Evolutionary conservation across 2,797 vertebrate species (phyloP), one percentile per base, ranked within the genome.

Genomic region (Eremophila alpestris): DNA sequence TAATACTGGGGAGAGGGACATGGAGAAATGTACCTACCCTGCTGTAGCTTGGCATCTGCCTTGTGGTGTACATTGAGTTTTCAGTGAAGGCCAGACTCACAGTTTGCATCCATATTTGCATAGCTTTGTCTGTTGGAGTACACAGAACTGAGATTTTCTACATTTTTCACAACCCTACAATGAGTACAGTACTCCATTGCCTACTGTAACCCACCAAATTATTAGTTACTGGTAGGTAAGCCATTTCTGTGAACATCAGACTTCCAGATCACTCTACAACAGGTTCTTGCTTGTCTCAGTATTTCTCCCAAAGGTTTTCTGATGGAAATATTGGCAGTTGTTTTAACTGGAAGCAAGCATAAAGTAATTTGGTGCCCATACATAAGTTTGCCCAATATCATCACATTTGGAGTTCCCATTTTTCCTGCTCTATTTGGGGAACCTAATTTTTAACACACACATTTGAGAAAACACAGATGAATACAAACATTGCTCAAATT

Each of bases 21-120:
- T 0, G 0, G 0, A 41, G 9, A 45, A 75, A n/a, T 2, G 5
- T 3, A 46, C 17, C 16, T 6, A 36, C 16, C 14, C 9, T 22
- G 18, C 9, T 65, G 40, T 10, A 59, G 13, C 18, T 8, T 41
- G 29, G 48, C 41, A 77, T 40, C 56, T 52, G 29, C 34, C 54
- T 45, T 67, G 27, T 12, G 34, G 16, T 4, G 3, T 19, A 46
- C 40, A 7, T 0, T 11, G 17, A 56, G 24, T 55, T 79, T 91
- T 43, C 46, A 43, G 22, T 9, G n/a, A 82, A 87, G 22, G 34
- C 5, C 51, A 78, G 18, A 49, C 10, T 65, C 38, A 16, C 10
- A 32, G 21, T 26, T n/a, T 71, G 62, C 26, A 64, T 13, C 45
- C 26, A 30, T 8, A 16, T 10, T 51, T 51, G 16, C 26, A 52